Base-by-base conservation (phyloP, 2,113 vertebrate genomes). In the Candoia aspera region DNA sequence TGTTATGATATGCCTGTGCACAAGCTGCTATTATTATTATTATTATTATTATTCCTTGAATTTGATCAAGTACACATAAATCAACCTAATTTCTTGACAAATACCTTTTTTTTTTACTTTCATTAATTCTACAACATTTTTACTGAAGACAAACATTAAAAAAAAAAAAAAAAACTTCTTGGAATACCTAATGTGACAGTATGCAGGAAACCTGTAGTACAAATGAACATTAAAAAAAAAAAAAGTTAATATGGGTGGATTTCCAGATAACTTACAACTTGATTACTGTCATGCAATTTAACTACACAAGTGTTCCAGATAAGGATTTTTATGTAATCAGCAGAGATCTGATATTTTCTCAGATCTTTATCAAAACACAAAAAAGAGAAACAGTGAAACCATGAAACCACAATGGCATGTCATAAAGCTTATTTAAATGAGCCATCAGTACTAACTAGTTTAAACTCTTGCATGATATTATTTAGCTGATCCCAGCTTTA, bases 71-170 rank as follows among this genome's bases (percentile, higher is more conserved):
- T 9, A 91, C 4, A 88, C 26, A 94, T 96, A 95, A 92, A 95
- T 96, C 73, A 93, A 21, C 2, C n/a, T 94, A 92, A 95, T 94
- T 96, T 90, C 37, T 94, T 88, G 93, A 53, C 92, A 86, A 95
- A 91, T 26, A 92, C 89, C 0, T 93, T 93, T 73, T 96, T 93
- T 93, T 73, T 96, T 95, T 93, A 93, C 79, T 4, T 68, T 92
- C 68, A 96, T 91, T 94, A 89, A 91, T 92, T 95, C 95, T 95
- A 95, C 94, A 8, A 0, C 0, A 54, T 64, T 93, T 94, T 95
- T 94, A 96, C 93, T 94, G 93, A 95, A 94, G 64, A 89, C 12
- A 94, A 87, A 88, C 6, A 84, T 93, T 94, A n/a, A n/a, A n/a
- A n/a, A n/a, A n/a, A 60, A 88, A 84, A 91, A 91, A 95, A 94